These are phyloP conservation scores for Lytechinus pictus DNA, from an alignment of 35 echinoderm and acorn worm genomes.

Conservation along the genomic window DNA sequence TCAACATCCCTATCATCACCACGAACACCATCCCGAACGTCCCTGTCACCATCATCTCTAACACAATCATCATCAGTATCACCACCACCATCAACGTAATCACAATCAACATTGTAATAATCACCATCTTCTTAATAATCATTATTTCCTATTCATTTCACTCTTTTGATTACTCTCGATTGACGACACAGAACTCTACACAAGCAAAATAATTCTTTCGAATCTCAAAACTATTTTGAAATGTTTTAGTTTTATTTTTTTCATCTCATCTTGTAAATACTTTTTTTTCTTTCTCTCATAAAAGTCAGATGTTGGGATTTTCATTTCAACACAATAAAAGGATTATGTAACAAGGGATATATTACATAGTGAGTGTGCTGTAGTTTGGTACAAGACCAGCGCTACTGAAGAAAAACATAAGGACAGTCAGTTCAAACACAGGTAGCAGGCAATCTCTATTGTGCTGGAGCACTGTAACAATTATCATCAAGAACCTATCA, in stretches of 20 bases:
- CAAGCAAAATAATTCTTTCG: neutral
- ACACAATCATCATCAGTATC: no score
- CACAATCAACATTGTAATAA: no score
- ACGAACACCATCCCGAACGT: no score
- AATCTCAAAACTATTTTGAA: neutral
- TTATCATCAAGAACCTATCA: no score
- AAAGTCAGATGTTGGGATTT: neutral
- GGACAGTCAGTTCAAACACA: neutral
- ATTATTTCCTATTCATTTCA: neutral
- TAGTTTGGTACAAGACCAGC: neutral
- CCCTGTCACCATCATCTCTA: no score
- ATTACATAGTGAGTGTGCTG: neutral
- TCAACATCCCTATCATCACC: no score
- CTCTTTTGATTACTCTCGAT: neutral
- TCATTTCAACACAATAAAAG: slow-evolving; percentile 9
- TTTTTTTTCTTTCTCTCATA: slow-evolving; percentile 14
- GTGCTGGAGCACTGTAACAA: neutral
- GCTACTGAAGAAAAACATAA: neutral
- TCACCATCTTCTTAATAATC: no score
- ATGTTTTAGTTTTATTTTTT: slow-evolving; percentile 7
- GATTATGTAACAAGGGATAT: slow-evolving; percentile 11
- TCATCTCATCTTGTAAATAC: slow-evolving; percentile 19
- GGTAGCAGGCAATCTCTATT: neutral
- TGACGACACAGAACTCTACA: neutral
- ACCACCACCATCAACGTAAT: no score